A percentile compares a stretch with the other conserved stretches of the same genome.
Evolutionary conservation across 2,113 vertebrate species (phyloP).

Genomic region (Xiphorhynchus elegans): DNA sequence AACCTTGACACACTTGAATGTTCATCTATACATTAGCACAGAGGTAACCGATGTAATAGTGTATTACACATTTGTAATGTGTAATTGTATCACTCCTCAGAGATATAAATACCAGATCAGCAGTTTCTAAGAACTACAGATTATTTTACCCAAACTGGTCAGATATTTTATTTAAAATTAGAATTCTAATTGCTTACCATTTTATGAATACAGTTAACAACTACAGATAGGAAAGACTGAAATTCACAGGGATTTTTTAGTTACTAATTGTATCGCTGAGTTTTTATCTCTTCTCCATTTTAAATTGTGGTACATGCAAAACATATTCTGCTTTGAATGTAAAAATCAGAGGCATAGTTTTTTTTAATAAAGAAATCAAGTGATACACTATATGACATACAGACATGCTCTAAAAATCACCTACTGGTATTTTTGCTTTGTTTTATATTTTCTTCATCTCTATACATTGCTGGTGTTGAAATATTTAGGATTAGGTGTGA

Average conservation of each 20-base stretch:
- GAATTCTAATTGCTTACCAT: slow-evolving; percentile 28
- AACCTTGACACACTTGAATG: neutral
- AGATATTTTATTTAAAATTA: slow-evolving; percentile 43
- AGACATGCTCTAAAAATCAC: slow-evolving; percentile 1
- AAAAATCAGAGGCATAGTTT: slow-evolving; percentile 32
- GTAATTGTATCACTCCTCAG: neutral
- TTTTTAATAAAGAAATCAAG: slow-evolving; percentile 7
- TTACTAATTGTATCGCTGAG: slow-evolving; percentile 45
- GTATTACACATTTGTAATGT: neutral
- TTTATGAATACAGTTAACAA: slow-evolving; percentile 34
- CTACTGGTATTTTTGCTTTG: slow-evolving; percentile 6
- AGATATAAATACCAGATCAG: neutral
- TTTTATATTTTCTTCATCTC: neutral
- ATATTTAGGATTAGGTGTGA: neutral
- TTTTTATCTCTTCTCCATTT: slow-evolving; percentile 54
- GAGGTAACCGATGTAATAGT: neutral
- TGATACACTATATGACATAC: neutral
- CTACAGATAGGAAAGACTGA: slow-evolving; percentile 8
- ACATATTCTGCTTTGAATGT: neutral
- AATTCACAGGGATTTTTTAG: neutral
- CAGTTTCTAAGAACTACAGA: neutral
- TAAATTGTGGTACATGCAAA: slow-evolving; percentile 21
- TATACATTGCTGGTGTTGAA: neutral
- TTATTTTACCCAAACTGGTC: neutral
- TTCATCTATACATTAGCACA: neutral